Evolutionary conservation across 2,888 invertebrate species (phyloP).

Genomic region (Tachina fera): DNA sequence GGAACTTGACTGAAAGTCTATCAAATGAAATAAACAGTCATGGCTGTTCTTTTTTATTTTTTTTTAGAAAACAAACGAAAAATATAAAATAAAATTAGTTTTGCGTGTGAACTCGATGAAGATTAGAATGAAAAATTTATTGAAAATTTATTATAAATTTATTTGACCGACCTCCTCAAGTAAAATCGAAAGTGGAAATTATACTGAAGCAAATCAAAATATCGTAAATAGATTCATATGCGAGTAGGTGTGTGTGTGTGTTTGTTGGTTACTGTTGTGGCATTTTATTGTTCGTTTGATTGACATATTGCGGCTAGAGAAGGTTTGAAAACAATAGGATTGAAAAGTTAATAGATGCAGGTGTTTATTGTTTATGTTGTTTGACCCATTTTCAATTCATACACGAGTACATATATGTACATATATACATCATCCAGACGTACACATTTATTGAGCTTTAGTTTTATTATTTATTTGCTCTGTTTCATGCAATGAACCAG

Average conservation of each 20-base stretch:
- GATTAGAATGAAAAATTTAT: constrained; percentile 76
- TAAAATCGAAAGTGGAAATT: constrained; percentile 70
- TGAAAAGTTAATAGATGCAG: constrained; percentile 74
- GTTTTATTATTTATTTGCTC: constrained; percentile 9
- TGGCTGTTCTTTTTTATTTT: background rate
- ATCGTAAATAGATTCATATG: constrained; percentile 19
- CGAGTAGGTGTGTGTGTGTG: background rate
- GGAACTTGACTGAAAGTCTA: constrained; percentile 73
- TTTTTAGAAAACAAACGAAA: constrained; percentile 9
- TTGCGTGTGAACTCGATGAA: constrained; percentile 66
- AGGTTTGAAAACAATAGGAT: constrained; percentile 43
- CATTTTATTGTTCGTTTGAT: constrained; percentile 72
- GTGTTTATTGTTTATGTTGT: constrained; percentile 73
- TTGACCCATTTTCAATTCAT: constrained; percentile 3
- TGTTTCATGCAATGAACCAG: background rate
- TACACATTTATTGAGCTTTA: constrained; percentile 9
- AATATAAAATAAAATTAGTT: constrained; percentile 24
- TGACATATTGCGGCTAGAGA: constrained; percentile 78
- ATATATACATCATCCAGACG: constrained; percentile 15
- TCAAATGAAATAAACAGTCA: background rate
- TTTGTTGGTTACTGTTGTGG: constrained; percentile 14
- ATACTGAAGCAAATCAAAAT: constrained; percentile 31
- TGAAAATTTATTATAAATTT: constrained; percentile 55
- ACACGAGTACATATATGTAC: background rate
- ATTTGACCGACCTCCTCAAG: constrained; percentile 56